These are phyloP conservation scores for Drosophila tani DNA, from an alignment of 1,140 invertebrate species.

Conservation along the genomic window DNA sequence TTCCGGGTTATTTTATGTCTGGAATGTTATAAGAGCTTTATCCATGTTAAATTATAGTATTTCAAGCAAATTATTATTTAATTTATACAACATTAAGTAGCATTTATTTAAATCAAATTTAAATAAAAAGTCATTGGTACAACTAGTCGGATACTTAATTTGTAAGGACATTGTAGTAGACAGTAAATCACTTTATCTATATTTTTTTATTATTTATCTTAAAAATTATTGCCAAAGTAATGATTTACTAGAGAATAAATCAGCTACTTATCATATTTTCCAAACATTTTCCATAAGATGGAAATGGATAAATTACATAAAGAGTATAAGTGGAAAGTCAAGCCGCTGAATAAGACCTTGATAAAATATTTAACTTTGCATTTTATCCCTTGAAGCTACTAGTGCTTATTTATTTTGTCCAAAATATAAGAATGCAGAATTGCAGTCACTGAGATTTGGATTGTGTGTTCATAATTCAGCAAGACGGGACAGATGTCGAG, in stretches of 20 bases:
- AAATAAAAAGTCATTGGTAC: neutral
- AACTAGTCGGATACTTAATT: neutral
- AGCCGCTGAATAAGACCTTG: no score
- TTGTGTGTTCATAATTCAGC: conserved; percentile 15
- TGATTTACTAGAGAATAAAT: neutral
- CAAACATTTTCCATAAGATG: neutral
- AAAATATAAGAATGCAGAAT: neutral
- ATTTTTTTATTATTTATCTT: neutral
- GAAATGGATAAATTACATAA: no score
- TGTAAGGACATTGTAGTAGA: neutral
- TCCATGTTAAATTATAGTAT: no score
- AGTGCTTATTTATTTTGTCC: neutral
- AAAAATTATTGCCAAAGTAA: neutral
- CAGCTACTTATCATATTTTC: neutral
- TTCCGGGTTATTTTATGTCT: no score
- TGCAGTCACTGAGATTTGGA: neutral
- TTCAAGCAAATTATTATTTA: no score
- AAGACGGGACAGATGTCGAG: conserved; percentile 16
- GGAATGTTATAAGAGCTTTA: no score
- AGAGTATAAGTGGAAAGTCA: no score
- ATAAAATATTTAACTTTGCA: neutral
- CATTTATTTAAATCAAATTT: no score
- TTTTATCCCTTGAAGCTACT: neutral
- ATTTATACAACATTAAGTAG: no score
- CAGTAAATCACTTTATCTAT: neutral